Conservation (phyloP, 2,113 vertebrate species). For the Rostratula benghalensis region DNA sequence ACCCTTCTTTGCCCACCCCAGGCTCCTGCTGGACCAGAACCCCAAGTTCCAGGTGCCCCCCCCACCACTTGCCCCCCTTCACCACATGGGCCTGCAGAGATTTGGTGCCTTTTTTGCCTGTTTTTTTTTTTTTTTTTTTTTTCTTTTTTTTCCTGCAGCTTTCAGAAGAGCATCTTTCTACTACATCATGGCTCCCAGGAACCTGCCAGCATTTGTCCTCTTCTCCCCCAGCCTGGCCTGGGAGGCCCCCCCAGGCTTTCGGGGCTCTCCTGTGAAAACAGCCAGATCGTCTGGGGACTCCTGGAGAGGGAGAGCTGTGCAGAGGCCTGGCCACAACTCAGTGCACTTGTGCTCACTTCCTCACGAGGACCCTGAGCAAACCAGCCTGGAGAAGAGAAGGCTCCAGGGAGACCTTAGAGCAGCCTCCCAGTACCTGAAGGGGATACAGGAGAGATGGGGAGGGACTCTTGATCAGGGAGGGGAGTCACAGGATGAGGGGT, state of each 20-base stretch:
- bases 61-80: rapidly evolving
- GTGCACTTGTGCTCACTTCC: neutral
- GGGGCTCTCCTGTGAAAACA: neutral
- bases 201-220: neutral
- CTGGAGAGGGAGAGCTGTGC: neutral
- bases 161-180: neutral
- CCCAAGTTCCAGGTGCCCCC: neutral
- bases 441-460: no score
- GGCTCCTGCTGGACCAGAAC: neutral
- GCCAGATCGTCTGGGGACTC: neutral
- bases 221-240: neutral
- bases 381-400: no score
- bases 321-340: neutral
- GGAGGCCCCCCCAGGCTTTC: neutral
- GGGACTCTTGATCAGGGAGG: no score
- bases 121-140: no score
- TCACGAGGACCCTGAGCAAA: rapidly evolving
- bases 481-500: no score
- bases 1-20: neutral
- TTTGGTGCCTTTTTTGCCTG: neutral
- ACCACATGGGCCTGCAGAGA: neutral
- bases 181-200: neutral
- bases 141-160: no score
- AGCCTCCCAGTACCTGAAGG: no score
- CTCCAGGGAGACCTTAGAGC: no score